Base-by-base conservation (phyloP, 2,113 vertebrate genomes). In the Ageneiosus marmoratus region DNA sequence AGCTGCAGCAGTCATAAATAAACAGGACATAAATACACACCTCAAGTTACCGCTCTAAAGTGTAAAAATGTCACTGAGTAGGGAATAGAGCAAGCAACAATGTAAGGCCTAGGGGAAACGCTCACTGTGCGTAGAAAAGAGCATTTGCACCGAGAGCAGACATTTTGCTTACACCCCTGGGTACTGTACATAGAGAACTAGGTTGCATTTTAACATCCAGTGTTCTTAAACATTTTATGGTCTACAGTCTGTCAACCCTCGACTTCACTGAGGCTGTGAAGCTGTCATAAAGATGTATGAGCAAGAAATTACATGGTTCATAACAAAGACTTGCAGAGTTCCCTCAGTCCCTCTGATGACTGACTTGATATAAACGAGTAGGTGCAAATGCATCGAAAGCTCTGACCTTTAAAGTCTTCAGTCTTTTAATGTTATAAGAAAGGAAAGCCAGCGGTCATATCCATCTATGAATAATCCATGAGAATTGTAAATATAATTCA, bases 211-310 rank as follows among this genome's bases (percentile, higher is more conserved):
- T 77, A 77, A 24, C 73, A 67, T 67, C 48, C 58, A 20, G 24
- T 77, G 46, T 76, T 63, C 60, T 53, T 77, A 67, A 83, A 72
- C 24, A 32, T 76, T 62, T 76, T 76, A 63, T 76, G 53, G 50
- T 32, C 50, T 55, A 8, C 48, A 67, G 81, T 55, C 48, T 77
- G 50, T 56, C 29, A 67, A 37, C 48, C 32, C 24, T 83, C 48
- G 11, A 53, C 34, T 50, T 77, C n/a, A 53, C 32, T n/a, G 32
- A 65, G 46, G 32, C 41, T 27, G 58, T 83, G 29, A 62, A 83
- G 32, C 73, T 77, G 73, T 77, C 81, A 76, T 29, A 41, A 62
- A 65, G 58, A 67, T 29, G 56, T 53, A 77, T 32, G 60, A 44
- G 73, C 11, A 24, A 11, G 58, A 77, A 69, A 80, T 80, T 13